These are phyloP conservation scores for Norana najaformis DNA, from an alignment of 2,888 invertebrate species.

Conservation along the genomic window DNA sequence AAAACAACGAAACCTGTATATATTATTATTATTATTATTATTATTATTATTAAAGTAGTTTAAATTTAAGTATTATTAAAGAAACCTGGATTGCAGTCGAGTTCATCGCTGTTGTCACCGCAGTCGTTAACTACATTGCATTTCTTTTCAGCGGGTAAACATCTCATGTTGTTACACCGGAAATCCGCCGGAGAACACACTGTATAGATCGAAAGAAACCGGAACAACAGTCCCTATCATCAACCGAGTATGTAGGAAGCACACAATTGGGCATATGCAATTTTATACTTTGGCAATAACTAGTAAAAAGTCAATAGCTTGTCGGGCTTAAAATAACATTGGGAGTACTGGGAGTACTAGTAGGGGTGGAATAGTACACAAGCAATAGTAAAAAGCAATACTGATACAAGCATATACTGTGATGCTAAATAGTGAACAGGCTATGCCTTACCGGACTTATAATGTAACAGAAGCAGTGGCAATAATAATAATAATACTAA, in stretches of 20 bases:
- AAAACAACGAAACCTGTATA: background rate
- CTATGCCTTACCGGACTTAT: too few species aligned
- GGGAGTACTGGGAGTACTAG: too few species aligned
- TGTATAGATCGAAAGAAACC: background rate
- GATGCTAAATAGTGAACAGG: background rate
- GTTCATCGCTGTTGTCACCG: background rate
- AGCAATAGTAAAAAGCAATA: too few species aligned
- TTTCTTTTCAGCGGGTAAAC: background rate
- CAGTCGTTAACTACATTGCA: background rate
- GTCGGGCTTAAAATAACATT: background rate
- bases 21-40: too few species aligned
- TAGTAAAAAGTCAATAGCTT: background rate
- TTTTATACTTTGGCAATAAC: background rate
- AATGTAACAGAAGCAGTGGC: too few species aligned
- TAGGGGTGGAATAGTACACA: too few species aligned
- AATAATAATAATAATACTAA: too few species aligned
- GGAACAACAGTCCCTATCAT: background rate
- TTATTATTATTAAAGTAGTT: background rate
- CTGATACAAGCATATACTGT: too few species aligned
- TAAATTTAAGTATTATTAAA: background rate
- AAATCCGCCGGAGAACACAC: background rate
- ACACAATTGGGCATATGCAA: background rate
- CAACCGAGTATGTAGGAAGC: background rate
- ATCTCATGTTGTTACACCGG: background rate
- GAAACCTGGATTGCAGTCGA: background rate